Conservation (phyloP, 2,888 invertebrate species). For the Eupithecia inturbata region DNA sequence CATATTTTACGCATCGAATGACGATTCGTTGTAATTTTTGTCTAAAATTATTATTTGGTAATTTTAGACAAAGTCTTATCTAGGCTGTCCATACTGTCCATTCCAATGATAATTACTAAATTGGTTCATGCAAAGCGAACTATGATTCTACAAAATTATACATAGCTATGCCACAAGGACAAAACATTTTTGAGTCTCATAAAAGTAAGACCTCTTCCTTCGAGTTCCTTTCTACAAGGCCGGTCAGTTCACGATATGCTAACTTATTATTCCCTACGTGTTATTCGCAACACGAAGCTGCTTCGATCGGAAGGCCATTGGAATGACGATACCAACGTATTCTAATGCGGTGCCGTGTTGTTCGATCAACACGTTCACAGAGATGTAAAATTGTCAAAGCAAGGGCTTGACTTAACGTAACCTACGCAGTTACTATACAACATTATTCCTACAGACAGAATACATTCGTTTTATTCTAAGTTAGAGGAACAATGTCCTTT, state of each 20-base stretch:
- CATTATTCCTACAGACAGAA: background rate
- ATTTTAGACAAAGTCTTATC: background rate
- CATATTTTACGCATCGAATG: too few relatives aligned
- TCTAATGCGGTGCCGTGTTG: conserved; percentile 55
- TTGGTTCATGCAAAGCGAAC: background rate
- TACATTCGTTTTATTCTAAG: background rate
- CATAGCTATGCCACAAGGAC: background rate
- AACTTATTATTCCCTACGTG: conserved; percentile 21
- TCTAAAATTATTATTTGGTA: too few relatives aligned
- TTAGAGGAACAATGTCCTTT: too few relatives aligned
- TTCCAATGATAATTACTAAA: background rate
- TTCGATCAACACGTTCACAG: conserved; percentile 42
- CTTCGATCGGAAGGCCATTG: conserved; percentile 57
- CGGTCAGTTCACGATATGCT: conserved; percentile 4
- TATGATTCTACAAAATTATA: background rate
- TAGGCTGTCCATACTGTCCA: background rate
- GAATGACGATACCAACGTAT: conserved; percentile 59
- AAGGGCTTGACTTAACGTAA: background rate
- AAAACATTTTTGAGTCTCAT: background rate
- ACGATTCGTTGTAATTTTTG: too few relatives aligned
- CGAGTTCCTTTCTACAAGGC: conserved; percentile 1
- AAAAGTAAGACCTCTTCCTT: background rate
- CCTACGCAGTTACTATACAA: background rate
- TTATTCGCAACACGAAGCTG: conserved; percentile 36
- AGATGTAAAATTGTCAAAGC: background rate